These are phyloP conservation scores for Yponomeuta cagnagella DNA, from an alignment of 2,888 invertebrate genomes.

Conservation along the genomic window DNA sequence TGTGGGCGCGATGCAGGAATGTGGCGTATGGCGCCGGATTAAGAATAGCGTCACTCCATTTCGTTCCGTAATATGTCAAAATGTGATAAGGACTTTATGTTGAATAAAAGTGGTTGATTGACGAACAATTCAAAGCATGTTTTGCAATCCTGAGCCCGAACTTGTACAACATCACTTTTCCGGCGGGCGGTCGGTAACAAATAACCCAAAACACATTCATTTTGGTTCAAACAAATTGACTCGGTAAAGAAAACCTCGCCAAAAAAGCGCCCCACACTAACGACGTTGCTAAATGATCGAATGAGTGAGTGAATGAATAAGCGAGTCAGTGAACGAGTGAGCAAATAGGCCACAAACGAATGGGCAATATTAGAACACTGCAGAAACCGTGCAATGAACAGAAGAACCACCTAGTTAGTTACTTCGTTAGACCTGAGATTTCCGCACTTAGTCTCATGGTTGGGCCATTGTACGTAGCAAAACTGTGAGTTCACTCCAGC, in stretches of 20 bases:
- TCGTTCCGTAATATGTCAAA: no score
- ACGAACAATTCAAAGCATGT: no score
- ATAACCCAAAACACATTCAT: conserved; percentile 40
- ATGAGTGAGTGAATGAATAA: conserved; percentile 34
- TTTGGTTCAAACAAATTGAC: conserved; percentile 50
- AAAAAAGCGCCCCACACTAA: conserved; percentile 27
- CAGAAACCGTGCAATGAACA: background rate
- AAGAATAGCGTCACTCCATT: no score
- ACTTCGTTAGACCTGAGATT: no score
- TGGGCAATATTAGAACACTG: conserved; percentile 32
- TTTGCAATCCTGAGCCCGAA: background rate
- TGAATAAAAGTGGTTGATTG: no score
- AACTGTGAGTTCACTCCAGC: no score
- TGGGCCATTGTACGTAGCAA: no score
- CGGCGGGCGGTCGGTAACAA: background rate
- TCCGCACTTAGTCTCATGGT: no score
- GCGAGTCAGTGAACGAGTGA: conserved; percentile 28
- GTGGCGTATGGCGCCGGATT: no score
- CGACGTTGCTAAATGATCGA: conserved; percentile 47
- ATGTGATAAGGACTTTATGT: no score
- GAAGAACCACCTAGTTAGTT: background rate
- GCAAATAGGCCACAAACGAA: conserved; percentile 48
- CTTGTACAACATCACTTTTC: background rate
- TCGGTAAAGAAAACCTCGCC: conserved; percentile 32
- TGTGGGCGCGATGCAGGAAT: no score